A percentile compares a stretch with the other conserved stretches of the same genome.
Evolutionary conservation across 2,888 invertebrate species (phyloP).

Genomic region (Polia nebulosa): DNA sequence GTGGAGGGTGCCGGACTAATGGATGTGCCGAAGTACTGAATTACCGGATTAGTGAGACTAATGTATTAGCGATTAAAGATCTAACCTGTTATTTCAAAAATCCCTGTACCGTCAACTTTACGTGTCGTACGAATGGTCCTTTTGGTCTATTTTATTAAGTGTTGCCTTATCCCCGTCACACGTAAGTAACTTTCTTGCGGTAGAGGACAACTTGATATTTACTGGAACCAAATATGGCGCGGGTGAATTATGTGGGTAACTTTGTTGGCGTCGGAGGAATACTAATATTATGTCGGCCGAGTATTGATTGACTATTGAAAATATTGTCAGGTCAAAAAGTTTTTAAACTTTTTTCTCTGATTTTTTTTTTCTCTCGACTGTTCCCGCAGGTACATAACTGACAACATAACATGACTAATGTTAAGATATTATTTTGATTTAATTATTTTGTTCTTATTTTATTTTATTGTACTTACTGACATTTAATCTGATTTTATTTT

Average conservation of each 20-base stretch:
- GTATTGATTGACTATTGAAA: constrained; percentile 26
- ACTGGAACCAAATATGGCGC: constrained; percentile 58
- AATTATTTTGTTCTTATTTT: too few relatives aligned
- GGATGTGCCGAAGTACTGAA: too few relatives aligned
- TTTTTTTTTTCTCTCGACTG: neutral
- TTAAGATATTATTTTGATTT: too few relatives aligned
- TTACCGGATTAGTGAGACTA: too few relatives aligned
- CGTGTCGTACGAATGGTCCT: constrained; percentile 30
- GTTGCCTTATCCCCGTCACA: constrained; percentile 42
- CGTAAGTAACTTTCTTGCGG: constrained; percentile 54
- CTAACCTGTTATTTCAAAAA: too few relatives aligned
- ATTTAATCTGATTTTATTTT: too few relatives aligned
- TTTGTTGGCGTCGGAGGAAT: constrained; percentile 53
- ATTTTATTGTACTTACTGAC: too few relatives aligned
- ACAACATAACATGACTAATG: too few relatives aligned
- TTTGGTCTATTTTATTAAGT: constrained; percentile 20
- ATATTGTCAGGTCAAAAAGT: neutral
- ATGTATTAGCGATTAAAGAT: too few relatives aligned
- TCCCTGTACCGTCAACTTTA: too few relatives aligned
- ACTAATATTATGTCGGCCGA: constrained; percentile 38
- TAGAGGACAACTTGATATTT: constrained; percentile 60
- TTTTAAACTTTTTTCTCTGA: neutral
- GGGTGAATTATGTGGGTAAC: constrained; percentile 45
- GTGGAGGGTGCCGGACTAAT: too few relatives aligned
- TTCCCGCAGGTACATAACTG: too few relatives aligned